Evolutionary conservation across 35 echinoderm and acorn worm genomes (phyloP).

Genomic region (Acanthaster planci): DNA sequence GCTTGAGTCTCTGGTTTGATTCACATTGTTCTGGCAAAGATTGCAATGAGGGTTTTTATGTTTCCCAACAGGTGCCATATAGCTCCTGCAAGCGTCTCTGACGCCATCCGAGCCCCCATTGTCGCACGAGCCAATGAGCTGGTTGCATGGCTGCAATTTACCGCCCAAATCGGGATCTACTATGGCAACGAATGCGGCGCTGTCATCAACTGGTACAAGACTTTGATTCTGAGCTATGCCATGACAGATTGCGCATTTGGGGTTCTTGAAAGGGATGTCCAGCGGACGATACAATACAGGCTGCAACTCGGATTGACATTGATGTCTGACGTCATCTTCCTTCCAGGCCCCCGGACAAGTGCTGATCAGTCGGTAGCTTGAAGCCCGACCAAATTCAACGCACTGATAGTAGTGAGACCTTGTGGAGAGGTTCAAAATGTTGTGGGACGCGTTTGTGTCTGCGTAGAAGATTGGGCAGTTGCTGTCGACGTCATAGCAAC

Average conservation of each 20-base stretch:
- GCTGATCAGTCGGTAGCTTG: background rate
- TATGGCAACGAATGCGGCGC: background rate
- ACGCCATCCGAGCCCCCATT: background rate
- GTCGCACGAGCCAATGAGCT: too few species aligned
- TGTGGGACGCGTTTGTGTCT: background rate
- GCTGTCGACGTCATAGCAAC: conserved; percentile 4
- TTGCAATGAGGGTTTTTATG: conserved; percentile 10
- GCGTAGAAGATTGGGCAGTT: background rate
- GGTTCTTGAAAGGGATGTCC: background rate
- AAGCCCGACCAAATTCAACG: background rate
- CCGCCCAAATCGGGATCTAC: background rate
- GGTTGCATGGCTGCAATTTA: too few species aligned
- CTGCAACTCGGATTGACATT: background rate
- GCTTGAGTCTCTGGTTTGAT: too few species aligned
- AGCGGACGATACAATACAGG: background rate
- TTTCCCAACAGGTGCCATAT: background rate
- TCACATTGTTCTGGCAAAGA: background rate
- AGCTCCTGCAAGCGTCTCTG: background rate
- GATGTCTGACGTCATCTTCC: background rate
- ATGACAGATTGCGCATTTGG: background rate
- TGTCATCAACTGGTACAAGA: background rate
- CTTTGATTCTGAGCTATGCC: background rate
- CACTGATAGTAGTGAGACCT: background rate
- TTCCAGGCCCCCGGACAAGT: background rate
- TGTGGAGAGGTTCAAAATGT: too few species aligned